Conservation (phyloP, 2,797 vertebrate species). For the Falco peregrinus region DNA sequence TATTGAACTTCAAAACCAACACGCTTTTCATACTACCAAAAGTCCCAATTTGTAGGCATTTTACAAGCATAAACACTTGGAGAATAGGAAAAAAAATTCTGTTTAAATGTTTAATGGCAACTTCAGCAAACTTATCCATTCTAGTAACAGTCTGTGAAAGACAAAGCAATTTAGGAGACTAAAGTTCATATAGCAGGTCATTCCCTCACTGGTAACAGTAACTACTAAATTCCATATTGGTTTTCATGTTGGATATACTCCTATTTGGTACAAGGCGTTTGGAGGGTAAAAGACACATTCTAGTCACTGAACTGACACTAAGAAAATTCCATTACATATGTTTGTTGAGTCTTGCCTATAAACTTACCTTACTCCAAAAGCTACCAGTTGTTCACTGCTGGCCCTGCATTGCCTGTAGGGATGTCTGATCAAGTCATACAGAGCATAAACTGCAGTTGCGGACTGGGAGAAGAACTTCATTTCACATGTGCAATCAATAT, state of each 20-base stretch:
- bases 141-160: background rate
- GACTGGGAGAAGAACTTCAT: background rate
- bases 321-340: background rate
- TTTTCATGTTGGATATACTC: background rate
- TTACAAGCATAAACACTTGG: background rate
- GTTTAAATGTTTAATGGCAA: background rate
- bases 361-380: background rate
- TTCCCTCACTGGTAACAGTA: background rate
- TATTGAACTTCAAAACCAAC: background rate
- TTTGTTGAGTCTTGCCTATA: background rate
- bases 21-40: background rate
- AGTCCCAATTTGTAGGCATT: background rate
- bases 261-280: background rate
- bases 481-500: background rate
- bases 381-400: background rate
- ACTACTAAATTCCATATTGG: background rate
- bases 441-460: background rate
- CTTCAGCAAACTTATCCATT: background rate
- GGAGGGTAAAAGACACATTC: background rate
- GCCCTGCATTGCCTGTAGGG: background rate
- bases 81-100: background rate
- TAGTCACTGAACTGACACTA: background rate
- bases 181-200: background rate
- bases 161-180: background rate
- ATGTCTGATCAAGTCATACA: background rate